A percentile compares a stretch with the other conserved stretches of the same genome.
Conservation (phyloP, 2,797 vertebrate species). For the Lithobates pipiens region DNA sequence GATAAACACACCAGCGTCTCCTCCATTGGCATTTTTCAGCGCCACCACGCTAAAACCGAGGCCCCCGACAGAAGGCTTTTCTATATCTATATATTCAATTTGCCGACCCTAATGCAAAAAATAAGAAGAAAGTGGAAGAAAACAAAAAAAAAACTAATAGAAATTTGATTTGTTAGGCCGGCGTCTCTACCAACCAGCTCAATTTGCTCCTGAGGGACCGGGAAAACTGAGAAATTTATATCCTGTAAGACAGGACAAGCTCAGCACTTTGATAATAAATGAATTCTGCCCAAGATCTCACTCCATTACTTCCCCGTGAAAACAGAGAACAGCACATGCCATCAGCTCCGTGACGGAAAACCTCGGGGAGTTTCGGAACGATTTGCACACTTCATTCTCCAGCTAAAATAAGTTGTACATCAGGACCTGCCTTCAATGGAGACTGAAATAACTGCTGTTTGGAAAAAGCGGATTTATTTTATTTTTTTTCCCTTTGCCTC, state of each 20-base stretch:
- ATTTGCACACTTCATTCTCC: slow-evolving; percentile 73
- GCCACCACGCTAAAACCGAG: slow-evolving; percentile 95
- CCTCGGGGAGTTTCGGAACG: slow-evolving; percentile 68
- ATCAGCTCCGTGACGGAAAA: slow-evolving; percentile 63
- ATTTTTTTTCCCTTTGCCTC: neutral
- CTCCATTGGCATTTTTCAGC: slow-evolving; percentile 79
- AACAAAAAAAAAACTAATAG: slow-evolving; percentile 39
- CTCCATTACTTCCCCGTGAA: slow-evolving; percentile 71
- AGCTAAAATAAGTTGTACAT: slow-evolving; percentile 64
- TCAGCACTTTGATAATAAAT: slow-evolving; percentile 67
- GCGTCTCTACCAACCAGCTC: slow-evolving; percentile 35
- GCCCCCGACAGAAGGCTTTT: slow-evolving; percentile 85
- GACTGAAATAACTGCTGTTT: slow-evolving; percentile 68
- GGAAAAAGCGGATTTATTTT: slow-evolving; percentile 61
- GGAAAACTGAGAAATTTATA: slow-evolving; percentile 63
- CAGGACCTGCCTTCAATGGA: slow-evolving; percentile 70
- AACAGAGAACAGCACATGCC: slow-evolving; percentile 64
- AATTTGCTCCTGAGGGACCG: slow-evolving; percentile 62
- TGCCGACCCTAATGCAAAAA: slow-evolving; percentile 80
- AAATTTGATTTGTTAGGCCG: slow-evolving; percentile 66
- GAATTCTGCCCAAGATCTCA: slow-evolving; percentile 70
- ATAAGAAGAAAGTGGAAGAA: neutral
- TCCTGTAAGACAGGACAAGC: slow-evolving; percentile 66
- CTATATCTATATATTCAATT: slow-evolving; percentile 84
- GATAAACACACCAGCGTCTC: slow-evolving; percentile 86